A percentile compares a stretch with the other conserved stretches of the same genome.
Evolutionary conservation across 2,797 vertebrate genomes (phyloP).

Genomic region (Melopsittacus undulatus): DNA sequence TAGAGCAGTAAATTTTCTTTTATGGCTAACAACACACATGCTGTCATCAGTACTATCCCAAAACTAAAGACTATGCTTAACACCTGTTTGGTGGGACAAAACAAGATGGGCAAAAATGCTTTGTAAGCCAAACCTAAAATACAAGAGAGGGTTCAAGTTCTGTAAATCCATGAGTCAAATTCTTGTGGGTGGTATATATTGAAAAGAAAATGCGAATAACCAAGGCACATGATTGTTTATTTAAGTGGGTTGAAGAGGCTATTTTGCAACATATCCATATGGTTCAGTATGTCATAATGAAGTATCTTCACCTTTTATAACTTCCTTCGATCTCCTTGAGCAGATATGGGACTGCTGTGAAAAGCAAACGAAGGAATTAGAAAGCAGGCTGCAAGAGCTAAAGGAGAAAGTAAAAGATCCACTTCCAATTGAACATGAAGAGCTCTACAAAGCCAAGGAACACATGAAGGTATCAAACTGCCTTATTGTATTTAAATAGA

Average conservation of each 20-base stretch:
- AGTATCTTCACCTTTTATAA: neutral
- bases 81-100: neutral
- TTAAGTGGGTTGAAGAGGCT: neutral
- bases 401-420: constrained; percentile 79
- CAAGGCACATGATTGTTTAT: neutral
- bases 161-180: neutral
- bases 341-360: constrained; percentile 87
- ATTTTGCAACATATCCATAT: neutral
- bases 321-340: constrained; percentile 11
- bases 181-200: neutral
- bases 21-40: neutral
- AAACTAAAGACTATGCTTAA: neutral
- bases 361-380: constrained; percentile 74
- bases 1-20: neutral
- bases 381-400: constrained; percentile 74
- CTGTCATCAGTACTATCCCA: neutral
- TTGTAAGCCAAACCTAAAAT: neutral
- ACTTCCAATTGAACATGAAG: constrained; percentile 80
- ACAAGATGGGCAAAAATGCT: neutral
- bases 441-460: constrained; percentile 76
- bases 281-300: neutral
- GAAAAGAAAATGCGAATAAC: neutral
- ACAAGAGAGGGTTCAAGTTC: neutral
- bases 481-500: neutral
- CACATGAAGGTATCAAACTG: constrained; percentile 78